These are phyloP conservation scores for Struthidea cinerea DNA, from an alignment of 2,113 vertebrate species.

Conservation along the genomic window DNA sequence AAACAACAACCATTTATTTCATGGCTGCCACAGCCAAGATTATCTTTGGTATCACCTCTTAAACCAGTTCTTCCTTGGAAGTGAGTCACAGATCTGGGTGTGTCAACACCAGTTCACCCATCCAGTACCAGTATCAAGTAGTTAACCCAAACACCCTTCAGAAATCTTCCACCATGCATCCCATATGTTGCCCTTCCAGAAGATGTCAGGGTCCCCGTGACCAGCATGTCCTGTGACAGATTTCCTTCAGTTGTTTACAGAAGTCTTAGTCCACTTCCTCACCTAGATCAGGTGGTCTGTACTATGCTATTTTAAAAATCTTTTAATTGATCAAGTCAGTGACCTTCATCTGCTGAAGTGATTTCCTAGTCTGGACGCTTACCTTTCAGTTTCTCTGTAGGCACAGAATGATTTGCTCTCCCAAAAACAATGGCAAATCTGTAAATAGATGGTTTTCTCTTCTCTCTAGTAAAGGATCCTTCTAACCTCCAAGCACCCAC, in stretches of 20 bases:
- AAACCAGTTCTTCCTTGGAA: background rate
- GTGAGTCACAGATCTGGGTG: background rate
- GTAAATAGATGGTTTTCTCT: conserved; percentile 80
- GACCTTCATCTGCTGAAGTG: background rate
- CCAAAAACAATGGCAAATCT: conserved; percentile 19
- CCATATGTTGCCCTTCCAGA: background rate
- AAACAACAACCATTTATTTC: background rate
- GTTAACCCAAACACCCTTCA: background rate
- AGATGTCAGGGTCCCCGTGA: accelerated
- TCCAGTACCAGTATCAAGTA: background rate
- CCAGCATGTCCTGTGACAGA: background rate
- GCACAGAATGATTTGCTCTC: background rate
- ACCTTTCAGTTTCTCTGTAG: background rate
- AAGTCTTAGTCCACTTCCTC: background rate
- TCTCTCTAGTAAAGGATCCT: conserved; percentile 75
- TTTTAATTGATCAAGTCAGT: background rate
- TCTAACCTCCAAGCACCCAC: conserved; percentile 79
- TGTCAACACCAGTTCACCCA: background rate
- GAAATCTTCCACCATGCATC: background rate
- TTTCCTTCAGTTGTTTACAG: background rate
- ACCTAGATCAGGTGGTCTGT: background rate
- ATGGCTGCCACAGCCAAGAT: background rate
- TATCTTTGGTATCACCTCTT: background rate
- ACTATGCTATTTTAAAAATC: background rate
- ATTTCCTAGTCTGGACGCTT: background rate